Base-by-base conservation (phyloP, 1,140 invertebrate species). In the Lepidurus packardi region DNA sequence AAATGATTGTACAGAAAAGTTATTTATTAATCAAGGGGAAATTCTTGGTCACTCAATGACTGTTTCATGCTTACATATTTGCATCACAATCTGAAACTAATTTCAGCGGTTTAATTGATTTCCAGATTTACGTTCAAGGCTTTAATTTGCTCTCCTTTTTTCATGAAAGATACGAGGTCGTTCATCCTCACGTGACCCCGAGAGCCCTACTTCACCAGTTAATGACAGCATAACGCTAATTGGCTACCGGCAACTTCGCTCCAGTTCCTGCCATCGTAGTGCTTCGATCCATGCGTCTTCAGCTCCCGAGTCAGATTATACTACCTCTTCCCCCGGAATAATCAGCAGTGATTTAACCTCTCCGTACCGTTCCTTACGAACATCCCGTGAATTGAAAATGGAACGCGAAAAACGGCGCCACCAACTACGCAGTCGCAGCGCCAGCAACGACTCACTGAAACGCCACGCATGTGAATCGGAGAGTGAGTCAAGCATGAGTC, bases 351-450 rank as follows among this genome's bases (percentile, higher is more conserved):
- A 34, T 44, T 16, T 21, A 6, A 41, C 10, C 47, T 47, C 8
- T 43, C 43, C 10, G 43, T 79, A 78, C 43, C 45, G 65, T 43
- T 81, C 80, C 42, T 78, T 81, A 77, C 79, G 79, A 75, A 81
- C 81, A 21, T 81, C 81, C 7, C 80, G 81, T 21, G 81, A 81
- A 73, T 79, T 81, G 78, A 81, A 81, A 79, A 81, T 81, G 81
- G 81, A 81, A 79, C 80, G 81, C 73, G 81, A 81, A 78, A 76
- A 80, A 77, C 44, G 78, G 77, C 78, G 81, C 34, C 80, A 43
- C 73, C 78, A 77, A 47, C 78, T 47, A 76, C 78, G 76, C 79
- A 74, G 77, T 80, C 73, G 77, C 75, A 45, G 78, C 75, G 79
- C 43, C 76, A 73, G 79, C 78, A 73, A 79, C 79, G 75, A 78